Evolutionary conservation across 2,113 vertebrate genomes (phyloP), one percentile per base, ranked within the genome.

Genomic region (Poeciliopsis prolifica): DNA sequence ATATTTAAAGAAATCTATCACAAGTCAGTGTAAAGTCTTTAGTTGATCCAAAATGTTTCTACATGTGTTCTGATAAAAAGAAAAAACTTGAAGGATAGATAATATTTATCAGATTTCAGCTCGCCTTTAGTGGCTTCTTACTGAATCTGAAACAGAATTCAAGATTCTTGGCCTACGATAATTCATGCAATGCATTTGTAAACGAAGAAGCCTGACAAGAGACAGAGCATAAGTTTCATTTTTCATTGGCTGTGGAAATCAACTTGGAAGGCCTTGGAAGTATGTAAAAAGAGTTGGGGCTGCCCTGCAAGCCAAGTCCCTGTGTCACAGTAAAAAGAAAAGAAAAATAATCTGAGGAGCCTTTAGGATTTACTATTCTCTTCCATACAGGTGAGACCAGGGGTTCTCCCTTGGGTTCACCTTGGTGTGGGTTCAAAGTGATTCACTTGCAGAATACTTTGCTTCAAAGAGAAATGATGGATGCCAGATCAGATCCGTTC

Each of bases 361-460:
- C 62, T 86, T 68, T 73, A 92, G 93, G 40, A 94, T 94, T 94
- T 94, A 94, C 91, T 88, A 88, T 92, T 86, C 78, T 85, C 82
- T 75, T 88, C 64, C 72, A 85, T 89, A 88, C 89, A 88, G 83
- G 84, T 80, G 86, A 91, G 89, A 92, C 83, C 83, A 9, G 6
- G 72, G 75, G 82, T 78, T 78, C 75, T 91, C 90, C 86, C 91
- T 65, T 66, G 77, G 87, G 89, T 62, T 86, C 82, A 70, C 82
- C 84, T 83, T 70, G 84, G 81, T 28, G 70, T 88, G 82, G 88
- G 92, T 94, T 95, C 93, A 95, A 94, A 94, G 94, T 86, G 88
- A 90, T 91, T 86, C 78, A 85, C 82, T 91, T 48, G 79, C 80
- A 75, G 78, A 80, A 79, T 86, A 87, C 73, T 89, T 89, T 75